Evolutionary conservation across 2,113 vertebrate species (phyloP).

Genomic region (Romanogobio albipinnatus): DNA sequence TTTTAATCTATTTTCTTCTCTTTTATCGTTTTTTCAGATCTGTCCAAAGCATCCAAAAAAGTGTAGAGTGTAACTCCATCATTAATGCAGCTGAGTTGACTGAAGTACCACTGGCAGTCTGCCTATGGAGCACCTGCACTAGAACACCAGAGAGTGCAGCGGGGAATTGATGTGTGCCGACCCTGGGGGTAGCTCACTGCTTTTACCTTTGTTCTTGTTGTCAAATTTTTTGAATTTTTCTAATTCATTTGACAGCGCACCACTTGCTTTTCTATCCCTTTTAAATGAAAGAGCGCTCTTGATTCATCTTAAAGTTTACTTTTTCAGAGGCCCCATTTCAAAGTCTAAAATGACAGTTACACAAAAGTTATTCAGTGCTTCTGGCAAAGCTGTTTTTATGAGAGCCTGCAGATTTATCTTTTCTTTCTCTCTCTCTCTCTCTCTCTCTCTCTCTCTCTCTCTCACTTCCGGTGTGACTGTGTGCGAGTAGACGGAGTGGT

Average conservation of each 20-base stretch:
- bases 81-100: not conserved
- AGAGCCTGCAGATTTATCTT: not conserved
- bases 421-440: not conserved
- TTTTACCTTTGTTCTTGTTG: constrained; percentile 36
- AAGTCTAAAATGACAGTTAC: constrained; percentile 22
- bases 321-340: constrained; percentile 13
- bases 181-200: not conserved
- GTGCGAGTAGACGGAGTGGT: too few species aligned
- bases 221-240: constrained; percentile 24
- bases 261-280: constrained; percentile 11
- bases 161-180: not conserved
- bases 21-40: not conserved
- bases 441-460: not conserved
- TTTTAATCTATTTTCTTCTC: not conserved
- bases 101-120: not conserved
- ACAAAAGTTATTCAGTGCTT: constrained; percentile 21
- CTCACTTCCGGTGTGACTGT: too few species aligned
- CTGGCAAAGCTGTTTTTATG: constrained; percentile 9
- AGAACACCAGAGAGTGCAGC: not conserved
- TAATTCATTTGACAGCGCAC: constrained; percentile 29
- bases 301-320: constrained; percentile 7
- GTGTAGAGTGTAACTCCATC: not conserved
- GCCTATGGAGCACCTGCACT: not conserved
- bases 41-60: not conserved
- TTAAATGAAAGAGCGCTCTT: constrained; percentile 19